Conservation (phyloP, 2,113 vertebrate species). For the Myiopsitta monachus region DNA sequence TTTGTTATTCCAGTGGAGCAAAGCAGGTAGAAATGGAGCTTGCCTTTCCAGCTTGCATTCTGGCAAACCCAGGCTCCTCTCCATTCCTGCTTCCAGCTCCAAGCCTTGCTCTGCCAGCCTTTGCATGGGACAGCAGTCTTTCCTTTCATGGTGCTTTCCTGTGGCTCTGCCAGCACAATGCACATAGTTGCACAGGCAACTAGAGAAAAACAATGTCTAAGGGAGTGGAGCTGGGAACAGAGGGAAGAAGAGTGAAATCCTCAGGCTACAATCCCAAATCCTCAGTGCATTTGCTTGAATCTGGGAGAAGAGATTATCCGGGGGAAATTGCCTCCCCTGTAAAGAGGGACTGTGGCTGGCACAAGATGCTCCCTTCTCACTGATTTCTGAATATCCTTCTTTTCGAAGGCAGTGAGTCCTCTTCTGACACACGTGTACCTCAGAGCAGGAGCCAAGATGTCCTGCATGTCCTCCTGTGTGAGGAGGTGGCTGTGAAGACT, state of each 20-base stretch:
- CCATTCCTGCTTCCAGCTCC: neutral
- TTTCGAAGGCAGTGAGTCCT: neutral
- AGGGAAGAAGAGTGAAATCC: neutral
- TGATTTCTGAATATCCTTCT: neutral
- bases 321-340: neutral
- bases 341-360: neutral
- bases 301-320: neutral
- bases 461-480: neutral
- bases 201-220: neutral
- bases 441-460: neutral
- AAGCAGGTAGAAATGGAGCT: neutral
- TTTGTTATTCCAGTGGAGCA: neutral
- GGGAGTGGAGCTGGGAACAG: neutral
- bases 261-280: neutral
- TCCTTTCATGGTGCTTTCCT: neutral
- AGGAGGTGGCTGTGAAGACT: neutral
- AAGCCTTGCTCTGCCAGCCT: neutral
- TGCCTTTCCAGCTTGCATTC: neutral
- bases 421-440: neutral
- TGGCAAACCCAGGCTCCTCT: neutral
- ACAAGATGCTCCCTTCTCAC: neutral
- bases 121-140: rapidly evolving
- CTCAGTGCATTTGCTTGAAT: neutral
- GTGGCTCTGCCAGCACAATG: neutral
- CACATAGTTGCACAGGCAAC: too few species aligned